These are phyloP conservation scores for Gymnoscopelus braueri DNA, from an alignment of 2,797 vertebrate species.

Conservation along the genomic window DNA sequence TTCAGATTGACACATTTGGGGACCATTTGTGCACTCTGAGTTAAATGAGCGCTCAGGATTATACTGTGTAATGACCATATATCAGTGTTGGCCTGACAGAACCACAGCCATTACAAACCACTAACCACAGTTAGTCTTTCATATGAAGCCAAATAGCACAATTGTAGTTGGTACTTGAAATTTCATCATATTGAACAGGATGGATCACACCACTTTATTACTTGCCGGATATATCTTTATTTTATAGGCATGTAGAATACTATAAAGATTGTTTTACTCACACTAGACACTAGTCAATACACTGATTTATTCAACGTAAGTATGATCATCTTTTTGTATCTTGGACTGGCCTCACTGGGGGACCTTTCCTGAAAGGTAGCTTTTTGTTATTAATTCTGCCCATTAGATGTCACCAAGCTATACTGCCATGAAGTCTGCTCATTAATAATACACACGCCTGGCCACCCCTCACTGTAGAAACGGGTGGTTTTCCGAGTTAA, in stretches of 20 bases:
- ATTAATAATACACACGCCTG: constrained; percentile 71
- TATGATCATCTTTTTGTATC: constrained; percentile 20
- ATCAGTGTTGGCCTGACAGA: too few relatives aligned
- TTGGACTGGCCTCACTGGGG: constrained; percentile 22
- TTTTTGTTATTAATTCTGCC: constrained; percentile 71
- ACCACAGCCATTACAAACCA: too few relatives aligned
- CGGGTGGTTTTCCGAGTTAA: constrained; percentile 70
- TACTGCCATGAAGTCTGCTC: constrained; percentile 64
- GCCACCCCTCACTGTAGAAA: constrained; percentile 52
- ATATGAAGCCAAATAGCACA: neutral
- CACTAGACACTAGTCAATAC: constrained; percentile 26
- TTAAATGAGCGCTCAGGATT: too few relatives aligned
- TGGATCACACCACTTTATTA: too few relatives aligned
- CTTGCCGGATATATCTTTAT: too few relatives aligned
- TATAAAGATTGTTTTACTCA: too few relatives aligned
- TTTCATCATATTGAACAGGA: constrained; percentile 2
- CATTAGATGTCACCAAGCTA: constrained; percentile 56
- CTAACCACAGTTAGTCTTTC: neutral
- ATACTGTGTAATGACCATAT: too few relatives aligned
- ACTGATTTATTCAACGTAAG: constrained; percentile 40
- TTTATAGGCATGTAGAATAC: too few relatives aligned
- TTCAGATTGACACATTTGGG: too few relatives aligned
- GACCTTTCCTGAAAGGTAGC: constrained; percentile 46
- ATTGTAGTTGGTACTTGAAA: neutral
- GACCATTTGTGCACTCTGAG: too few relatives aligned